Percentiles rank a stretch among this genome's conserved stretches.
These are phyloP conservation scores for Cremastobaeus sp. DNA, from an alignment of 2,888 invertebrate genomes.

Conservation along the genomic window DNA sequence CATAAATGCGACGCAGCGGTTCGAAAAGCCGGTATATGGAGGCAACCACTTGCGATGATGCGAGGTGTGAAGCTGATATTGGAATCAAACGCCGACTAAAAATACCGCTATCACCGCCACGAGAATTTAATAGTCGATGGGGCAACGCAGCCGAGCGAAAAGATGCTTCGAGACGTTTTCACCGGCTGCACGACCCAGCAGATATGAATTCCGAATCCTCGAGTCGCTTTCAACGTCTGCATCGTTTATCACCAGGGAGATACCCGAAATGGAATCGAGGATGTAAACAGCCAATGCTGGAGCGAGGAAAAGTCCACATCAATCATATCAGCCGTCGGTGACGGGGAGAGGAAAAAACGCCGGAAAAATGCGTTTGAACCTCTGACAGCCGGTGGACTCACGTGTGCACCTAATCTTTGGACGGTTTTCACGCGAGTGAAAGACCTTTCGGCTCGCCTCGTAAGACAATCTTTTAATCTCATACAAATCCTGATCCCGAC, in stretches of 20 bases:
- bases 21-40: conserved; percentile 45
- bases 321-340: background rate
- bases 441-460: conserved; percentile 8
- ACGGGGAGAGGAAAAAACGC: conserved; percentile 3
- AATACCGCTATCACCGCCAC: conserved; percentile 41
- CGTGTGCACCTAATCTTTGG: conserved; percentile 16
- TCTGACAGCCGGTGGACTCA: conserved; percentile 9
- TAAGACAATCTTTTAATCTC: conserved; percentile 32
- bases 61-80: conserved; percentile 54
- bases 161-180: conserved; percentile 33
- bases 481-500: conserved; percentile 25
- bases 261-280: no score
- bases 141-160: conserved; percentile 36
- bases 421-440: conserved; percentile 24
- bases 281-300: no score
- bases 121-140: conserved; percentile 42
- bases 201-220: conserved; percentile 27
- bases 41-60: conserved; percentile 53
- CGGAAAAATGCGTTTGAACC: conserved; percentile 13
- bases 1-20: conserved; percentile 36
- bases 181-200: conserved; percentile 13
- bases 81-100: conserved; percentile 37
- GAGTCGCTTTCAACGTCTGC: no score
- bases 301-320: conserved; percentile 5
- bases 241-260: no score